Evolutionary conservation across 2,888 invertebrate genomes (phyloP).

Genomic region (Glyphotaelius pellucidus): DNA sequence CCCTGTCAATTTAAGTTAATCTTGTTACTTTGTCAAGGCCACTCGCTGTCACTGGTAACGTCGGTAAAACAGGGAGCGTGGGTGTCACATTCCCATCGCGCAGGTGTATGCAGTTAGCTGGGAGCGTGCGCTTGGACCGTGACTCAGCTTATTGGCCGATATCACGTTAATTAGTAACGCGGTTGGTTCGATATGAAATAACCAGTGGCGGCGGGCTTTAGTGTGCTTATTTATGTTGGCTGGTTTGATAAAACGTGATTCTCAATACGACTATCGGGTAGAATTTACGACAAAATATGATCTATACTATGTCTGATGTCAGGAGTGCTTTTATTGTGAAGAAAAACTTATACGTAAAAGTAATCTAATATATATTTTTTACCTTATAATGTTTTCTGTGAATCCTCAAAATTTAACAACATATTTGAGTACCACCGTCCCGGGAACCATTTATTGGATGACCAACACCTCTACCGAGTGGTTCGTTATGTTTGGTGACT

Average conservation of each 20-base stretch:
- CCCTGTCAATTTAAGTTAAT: constrained; percentile 29
- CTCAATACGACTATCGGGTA: not conserved
- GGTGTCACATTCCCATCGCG: constrained; percentile 54
- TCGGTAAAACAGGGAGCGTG: constrained; percentile 33
- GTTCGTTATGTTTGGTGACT: too few species aligned
- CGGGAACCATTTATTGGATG: too few species aligned
- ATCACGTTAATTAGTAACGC: constrained; percentile 59
- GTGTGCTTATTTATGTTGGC: not conserved
- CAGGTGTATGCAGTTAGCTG: constrained; percentile 55
- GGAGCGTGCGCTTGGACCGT: constrained; percentile 59
- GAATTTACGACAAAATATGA: not conserved
- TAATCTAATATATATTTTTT: too few species aligned
- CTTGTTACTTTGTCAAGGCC: constrained; percentile 43
- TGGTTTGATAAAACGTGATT: not conserved
- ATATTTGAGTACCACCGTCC: too few species aligned
- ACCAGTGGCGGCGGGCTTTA: constrained; percentile 16
- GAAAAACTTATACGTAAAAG: too few species aligned
- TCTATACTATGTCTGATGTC: not conserved
- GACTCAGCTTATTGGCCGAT: constrained; percentile 54
- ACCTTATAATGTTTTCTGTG: too few species aligned
- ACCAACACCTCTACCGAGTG: too few species aligned
- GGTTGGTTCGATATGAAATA: constrained; percentile 47
- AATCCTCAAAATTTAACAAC: too few species aligned
- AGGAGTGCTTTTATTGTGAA: too few species aligned
- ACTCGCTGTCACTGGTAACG: constrained; percentile 45